These are phyloP conservation scores for Gallinago paraguaiae DNA, from an alignment of 2,113 vertebrate genomes.

Conservation along the genomic window DNA sequence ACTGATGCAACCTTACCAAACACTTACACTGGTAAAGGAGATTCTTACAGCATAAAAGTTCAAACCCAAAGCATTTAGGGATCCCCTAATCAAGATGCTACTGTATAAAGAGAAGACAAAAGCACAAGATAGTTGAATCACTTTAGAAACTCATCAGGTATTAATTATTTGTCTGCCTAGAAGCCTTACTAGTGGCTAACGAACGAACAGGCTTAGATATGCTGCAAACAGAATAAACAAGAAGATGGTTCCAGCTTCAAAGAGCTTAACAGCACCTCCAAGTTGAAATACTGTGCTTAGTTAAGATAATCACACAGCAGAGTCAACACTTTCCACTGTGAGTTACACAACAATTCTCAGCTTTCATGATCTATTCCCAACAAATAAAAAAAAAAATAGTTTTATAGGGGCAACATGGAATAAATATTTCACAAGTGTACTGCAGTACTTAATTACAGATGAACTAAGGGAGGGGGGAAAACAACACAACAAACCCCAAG, in stretches of 20 bases:
- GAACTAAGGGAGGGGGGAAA: not conserved
- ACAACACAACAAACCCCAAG: not conserved
- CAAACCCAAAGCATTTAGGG: not conserved
- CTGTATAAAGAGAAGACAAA: conserved; percentile 8
- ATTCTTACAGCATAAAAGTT: not conserved
- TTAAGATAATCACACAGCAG: not conserved
- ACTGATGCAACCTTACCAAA: not conserved
- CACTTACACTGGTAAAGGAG: not conserved
- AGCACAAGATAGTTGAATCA: not conserved
- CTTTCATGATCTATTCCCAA: not conserved
- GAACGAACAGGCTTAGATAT: not conserved
- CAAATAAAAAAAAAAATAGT: not conserved
- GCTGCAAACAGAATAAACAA: not conserved
- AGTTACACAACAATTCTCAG: not conserved
- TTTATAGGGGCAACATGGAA: not conserved
- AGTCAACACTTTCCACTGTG: not conserved
- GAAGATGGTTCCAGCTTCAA: not conserved
- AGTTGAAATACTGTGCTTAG: not conserved
- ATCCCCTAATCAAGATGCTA: conserved; percentile 4
- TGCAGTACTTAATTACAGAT: not conserved
- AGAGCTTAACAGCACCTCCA: not conserved
- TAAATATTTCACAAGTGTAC: conserved; percentile 7
- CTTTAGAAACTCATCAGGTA: not conserved
- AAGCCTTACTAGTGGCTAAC: not conserved
- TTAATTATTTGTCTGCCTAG: not conserved